phyloP scores from a whole-genome alignment of 1,140 invertebrate genomes.

The Orchestia grillus region DNA sequence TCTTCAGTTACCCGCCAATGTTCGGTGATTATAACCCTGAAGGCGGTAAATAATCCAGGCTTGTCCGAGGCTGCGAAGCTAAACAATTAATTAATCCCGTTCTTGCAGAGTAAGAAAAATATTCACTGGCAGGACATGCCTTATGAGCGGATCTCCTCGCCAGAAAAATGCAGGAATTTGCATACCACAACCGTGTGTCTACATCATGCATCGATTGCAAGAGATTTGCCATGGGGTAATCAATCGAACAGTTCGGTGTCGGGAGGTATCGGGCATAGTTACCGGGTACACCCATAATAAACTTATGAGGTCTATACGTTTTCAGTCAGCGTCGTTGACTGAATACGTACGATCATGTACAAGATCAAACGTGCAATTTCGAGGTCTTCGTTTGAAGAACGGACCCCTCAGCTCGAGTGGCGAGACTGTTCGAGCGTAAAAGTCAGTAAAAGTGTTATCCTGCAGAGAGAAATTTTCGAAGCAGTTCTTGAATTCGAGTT shows the following conservation, averaged over 20 bases:
- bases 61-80: constrained; percentile 28
- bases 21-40: constrained; percentile 38
- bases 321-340: neutral
- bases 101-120: neutral
- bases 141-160: neutral
- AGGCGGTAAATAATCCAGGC: constrained; percentile 39
- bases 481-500: neutral
- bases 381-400: constrained; percentile 27
- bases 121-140: neutral
- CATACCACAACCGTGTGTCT: neutral
- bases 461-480: neutral
- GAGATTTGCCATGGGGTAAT: constrained; percentile 20
- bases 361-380: constrained; percentile 43
- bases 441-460: constrained; percentile 36
- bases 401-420: neutral
- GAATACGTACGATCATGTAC: neutral
- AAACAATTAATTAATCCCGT: constrained; percentile 51
- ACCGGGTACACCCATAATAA: constrained; percentile 30
- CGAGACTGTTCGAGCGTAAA: neutral
- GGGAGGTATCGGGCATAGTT: constrained; percentile 34
- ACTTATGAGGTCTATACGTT: constrained; percentile 38
- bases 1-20: constrained; percentile 36
- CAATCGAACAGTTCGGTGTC: constrained; percentile 33
- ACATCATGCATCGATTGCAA: constrained; percentile 3
- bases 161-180: neutral